Evolutionary conservation across 2,113 vertebrate species (phyloP).

Genomic region (Empidonax traillii): DNA sequence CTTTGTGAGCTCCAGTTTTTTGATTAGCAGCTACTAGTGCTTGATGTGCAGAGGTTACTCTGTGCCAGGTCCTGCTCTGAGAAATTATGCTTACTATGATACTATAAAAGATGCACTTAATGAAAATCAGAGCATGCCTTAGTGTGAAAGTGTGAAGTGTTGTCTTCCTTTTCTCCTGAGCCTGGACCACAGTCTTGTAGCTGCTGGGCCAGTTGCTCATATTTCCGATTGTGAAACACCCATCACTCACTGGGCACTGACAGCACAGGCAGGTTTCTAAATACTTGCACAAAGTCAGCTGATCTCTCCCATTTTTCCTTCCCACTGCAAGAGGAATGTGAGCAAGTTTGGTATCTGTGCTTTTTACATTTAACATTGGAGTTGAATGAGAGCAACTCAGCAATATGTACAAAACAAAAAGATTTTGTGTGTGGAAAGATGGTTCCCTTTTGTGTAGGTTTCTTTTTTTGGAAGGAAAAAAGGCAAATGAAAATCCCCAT

Average conservation of each 20-base stretch:
- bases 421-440: slow-evolving; percentile 17
- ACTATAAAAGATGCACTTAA: neutral
- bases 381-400: slow-evolving; percentile 33
- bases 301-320: neutral
- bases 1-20: neutral
- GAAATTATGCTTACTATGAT: neutral
- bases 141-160: neutral
- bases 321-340: neutral
- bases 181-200: neutral
- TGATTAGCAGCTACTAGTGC: neutral
- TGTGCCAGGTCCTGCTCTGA: neutral
- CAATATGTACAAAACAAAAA: neutral
- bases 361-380: slow-evolving; percentile 50
- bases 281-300: neutral
- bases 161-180: neutral
- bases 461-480: slow-evolving; percentile 35
- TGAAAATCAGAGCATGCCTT: neutral
- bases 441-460: slow-evolving; percentile 18
- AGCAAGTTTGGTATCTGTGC: slow-evolving; percentile 42
- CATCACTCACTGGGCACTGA: slow-evolving; percentile 19
- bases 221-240: slow-evolving; percentile 65
- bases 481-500: neutral
- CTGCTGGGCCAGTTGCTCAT: slow-evolving; percentile 20
- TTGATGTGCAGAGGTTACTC: neutral
- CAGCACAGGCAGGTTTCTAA: slow-evolving; percentile 57